A percentile compares a stretch with the other conserved stretches of the same genome.
Conservation (phyloP, 2,797 vertebrate species). For the Psittacula derbiana region DNA sequence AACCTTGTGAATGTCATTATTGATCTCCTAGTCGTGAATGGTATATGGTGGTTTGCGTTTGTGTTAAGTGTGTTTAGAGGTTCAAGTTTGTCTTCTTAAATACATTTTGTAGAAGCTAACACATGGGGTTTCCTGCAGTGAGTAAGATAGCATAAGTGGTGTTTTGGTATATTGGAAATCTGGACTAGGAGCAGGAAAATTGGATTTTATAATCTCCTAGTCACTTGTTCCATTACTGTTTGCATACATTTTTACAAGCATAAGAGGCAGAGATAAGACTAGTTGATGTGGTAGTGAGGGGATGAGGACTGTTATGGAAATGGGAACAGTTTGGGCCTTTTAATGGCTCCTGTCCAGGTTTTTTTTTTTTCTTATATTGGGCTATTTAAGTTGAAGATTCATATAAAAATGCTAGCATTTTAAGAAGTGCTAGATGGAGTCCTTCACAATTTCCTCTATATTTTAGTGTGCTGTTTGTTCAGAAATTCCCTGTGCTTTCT, state of each 20-base stretch:
- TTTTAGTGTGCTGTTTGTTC: background rate
- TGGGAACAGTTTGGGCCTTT: background rate
- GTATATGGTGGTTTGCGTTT: background rate
- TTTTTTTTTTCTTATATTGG: background rate
- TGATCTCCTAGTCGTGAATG: background rate
- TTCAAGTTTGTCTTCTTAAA: background rate
- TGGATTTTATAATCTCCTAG: conserved; percentile 30
- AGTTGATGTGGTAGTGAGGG: background rate
- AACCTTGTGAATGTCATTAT: background rate
- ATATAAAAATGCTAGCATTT: background rate
- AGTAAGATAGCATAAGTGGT: conserved; percentile 33
- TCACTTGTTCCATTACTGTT: conserved; percentile 54
- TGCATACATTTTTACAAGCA: conserved; percentile 21
- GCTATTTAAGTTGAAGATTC: conserved; percentile 12
- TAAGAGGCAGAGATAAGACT: conserved; percentile 18
- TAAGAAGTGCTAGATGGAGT: background rate
- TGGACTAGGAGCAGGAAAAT: conserved; percentile 29
- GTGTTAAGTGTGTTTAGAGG: background rate
- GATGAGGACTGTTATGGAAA: background rate
- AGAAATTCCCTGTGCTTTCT: background rate
- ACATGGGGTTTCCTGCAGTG: background rate
- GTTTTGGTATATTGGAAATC: conserved; percentile 40
- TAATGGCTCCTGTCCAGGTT: background rate
- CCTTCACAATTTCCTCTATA: background rate
- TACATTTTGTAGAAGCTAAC: background rate